Percentiles rank a stretch among this genome's conserved stretches.
Evolutionary conservation across 2,888 invertebrate species (phyloP).

Genomic region (Agriopis aurantiaria): DNA sequence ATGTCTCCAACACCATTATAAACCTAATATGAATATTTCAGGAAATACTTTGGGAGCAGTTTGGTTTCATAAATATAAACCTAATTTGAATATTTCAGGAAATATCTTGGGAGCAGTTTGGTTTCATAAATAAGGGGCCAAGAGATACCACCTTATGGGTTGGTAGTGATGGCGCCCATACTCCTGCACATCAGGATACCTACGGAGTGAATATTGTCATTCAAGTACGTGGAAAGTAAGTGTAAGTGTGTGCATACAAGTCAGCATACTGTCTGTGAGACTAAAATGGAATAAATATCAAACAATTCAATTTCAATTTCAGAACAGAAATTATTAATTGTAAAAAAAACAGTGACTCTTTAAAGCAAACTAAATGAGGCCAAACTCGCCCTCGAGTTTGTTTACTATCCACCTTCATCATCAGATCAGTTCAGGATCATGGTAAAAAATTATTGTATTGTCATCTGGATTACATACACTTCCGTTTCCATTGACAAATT

Average conservation of each 20-base stretch:
- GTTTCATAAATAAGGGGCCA: conserved; percentile 89
- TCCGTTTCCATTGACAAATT: no score
- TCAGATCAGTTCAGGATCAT: no score
- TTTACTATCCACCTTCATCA: no score
- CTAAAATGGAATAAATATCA: no score
- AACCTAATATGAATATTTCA: conserved; percentile 37
- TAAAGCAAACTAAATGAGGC: no score
- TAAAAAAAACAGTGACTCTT: no score
- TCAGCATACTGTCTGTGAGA: not conserved
- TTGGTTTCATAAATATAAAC: conserved; percentile 86
- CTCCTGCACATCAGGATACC: conserved; percentile 97
- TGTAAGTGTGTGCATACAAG: not conserved
- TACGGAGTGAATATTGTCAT: conserved; percentile 97
- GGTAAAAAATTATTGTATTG: no score
- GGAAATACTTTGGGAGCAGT: conserved; percentile 86
- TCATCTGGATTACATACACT: no score
- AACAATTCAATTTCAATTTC: no score
- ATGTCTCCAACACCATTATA: no score
- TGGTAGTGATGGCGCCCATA: conserved; percentile 94
- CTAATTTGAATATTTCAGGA: conserved; percentile 49
- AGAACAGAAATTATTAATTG: no score
- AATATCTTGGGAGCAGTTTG: conserved; percentile 89
- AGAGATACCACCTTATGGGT: conserved; percentile 94
- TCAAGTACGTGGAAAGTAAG: conserved; percentile 94
- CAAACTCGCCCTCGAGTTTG: no score